Evolutionary conservation across 2,888 invertebrate genomes (phyloP).

Genomic region (Tetragonisca angustula): DNA sequence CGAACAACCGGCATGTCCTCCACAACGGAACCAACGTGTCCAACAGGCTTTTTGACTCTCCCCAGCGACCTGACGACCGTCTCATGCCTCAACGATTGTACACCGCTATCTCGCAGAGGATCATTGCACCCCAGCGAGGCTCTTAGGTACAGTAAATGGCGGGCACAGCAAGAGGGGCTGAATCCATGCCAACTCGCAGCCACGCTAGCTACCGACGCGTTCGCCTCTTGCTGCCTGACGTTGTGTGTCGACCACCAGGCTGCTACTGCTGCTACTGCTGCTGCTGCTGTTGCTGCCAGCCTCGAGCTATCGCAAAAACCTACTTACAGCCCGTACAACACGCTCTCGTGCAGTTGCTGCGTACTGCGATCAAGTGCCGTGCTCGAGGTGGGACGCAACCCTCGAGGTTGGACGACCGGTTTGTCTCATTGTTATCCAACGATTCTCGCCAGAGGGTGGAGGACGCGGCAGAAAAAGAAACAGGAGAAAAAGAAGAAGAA

Average conservation of each 20-base stretch:
- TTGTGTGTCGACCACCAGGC: constrained; percentile 9
- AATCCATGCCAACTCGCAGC: constrained; percentile 55
- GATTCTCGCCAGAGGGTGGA: constrained; percentile 65
- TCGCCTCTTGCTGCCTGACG: constrained; percentile 44
- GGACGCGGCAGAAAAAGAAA: neutral
- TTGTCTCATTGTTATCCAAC: constrained; percentile 81
- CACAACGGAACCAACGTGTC: constrained; percentile 40
- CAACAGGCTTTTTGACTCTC: constrained; percentile 62
- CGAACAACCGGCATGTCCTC: constrained; percentile 9
- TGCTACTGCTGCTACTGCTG: neutral
- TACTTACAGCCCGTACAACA: constrained; percentile 25
- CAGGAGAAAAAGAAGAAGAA: constrained; percentile 36
- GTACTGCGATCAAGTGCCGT: neutral
- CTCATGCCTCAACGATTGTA: constrained; percentile 74
- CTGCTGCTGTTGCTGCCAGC: neutral
- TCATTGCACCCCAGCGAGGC: constrained; percentile 80
- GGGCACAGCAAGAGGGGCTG: constrained; percentile 35
- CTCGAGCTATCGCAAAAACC: constrained; percentile 51
- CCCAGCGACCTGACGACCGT: constrained; percentile 53
- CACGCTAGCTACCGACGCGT: constrained; percentile 6
- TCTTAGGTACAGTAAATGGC: constrained; percentile 81
- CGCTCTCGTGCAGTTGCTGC: neutral
- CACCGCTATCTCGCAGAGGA: constrained; percentile 74
- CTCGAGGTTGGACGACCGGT: constrained; percentile 61
- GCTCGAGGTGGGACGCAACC: constrained; percentile 1